Evolutionary conservation across 2,113 vertebrate species (phyloP).

Genomic region (Paradoxurus hermaphroditus): DNA sequence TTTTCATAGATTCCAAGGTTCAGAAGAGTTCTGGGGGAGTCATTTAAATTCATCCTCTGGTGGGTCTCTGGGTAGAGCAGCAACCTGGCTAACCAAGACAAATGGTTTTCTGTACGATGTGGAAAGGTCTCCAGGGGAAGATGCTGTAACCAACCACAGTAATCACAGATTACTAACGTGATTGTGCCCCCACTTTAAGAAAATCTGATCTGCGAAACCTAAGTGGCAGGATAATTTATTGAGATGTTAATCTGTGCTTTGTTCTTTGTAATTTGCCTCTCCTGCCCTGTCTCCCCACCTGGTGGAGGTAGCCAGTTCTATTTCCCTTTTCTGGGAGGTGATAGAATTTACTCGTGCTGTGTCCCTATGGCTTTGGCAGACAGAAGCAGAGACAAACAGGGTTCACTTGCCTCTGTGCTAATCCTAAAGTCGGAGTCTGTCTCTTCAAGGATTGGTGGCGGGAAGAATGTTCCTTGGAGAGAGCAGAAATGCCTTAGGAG

Average conservation of each 20-base stretch:
- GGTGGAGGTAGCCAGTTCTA: not conserved
- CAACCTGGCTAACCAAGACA: slow-evolving; percentile 64
- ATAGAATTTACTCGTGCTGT: not conserved
- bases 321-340: not conserved
- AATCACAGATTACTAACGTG: slow-evolving; percentile 34
- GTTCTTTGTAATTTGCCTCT: slow-evolving; percentile 8
- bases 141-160: slow-evolving; percentile 18
- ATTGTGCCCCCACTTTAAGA: slow-evolving; percentile 3
- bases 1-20: slow-evolving; percentile 61
- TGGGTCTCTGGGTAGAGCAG: slow-evolving; percentile 5
- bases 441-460: not conserved
- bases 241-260: slow-evolving; percentile 56
- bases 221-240: slow-evolving; percentile 51
- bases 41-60: slow-evolving; percentile 53
- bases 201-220: not conserved
- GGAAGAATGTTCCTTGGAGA: not conserved
- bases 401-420: not conserved
- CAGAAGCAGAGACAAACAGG: not conserved
- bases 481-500: not conserved
- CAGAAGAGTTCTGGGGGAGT: slow-evolving; percentile 44
- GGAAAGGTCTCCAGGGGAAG: slow-evolving; percentile 54
- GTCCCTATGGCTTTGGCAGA: not conserved
- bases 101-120: slow-evolving; percentile 45
- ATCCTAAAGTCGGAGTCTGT: not conserved
- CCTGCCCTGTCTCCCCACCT: not conserved